Conservation (phyloP, 2,113 vertebrate species). For the Paracanthobrama guichenoti region DNA sequence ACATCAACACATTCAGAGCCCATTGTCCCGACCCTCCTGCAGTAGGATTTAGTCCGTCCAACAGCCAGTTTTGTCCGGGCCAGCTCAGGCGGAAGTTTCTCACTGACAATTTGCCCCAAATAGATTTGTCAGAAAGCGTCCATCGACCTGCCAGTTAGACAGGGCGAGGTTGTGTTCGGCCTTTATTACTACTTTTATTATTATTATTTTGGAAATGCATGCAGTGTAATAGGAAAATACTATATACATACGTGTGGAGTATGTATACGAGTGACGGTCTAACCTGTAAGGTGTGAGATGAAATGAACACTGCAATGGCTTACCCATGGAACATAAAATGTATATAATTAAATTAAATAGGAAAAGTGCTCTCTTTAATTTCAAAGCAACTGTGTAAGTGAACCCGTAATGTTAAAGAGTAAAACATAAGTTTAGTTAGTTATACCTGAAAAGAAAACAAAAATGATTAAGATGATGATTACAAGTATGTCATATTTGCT, state of each 20-base stretch:
- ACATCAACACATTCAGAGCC: slow-evolving; percentile 96
- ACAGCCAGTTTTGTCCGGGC: slow-evolving; percentile 99
- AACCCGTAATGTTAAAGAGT: background rate
- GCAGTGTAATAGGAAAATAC: background rate
- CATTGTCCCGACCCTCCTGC: slow-evolving; percentile 97
- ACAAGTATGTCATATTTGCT: background rate
- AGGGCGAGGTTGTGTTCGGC: slow-evolving; percentile 61
- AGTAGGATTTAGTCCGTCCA: slow-evolving; percentile 99
- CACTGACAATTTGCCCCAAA: slow-evolving; percentile 99
- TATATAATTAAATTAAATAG: background rate
- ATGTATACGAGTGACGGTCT: background rate
- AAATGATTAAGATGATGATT: background rate
- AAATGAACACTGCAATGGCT: background rate
- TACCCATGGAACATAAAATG: background rate
- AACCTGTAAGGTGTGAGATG: background rate
- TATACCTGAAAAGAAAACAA: background rate
- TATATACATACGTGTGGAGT: background rate
- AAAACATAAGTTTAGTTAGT: background rate
- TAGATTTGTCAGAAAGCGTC: slow-evolving; percentile 99
- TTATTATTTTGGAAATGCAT: background rate
- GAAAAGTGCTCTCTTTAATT: background rate
- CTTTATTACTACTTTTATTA: slow-evolving; percentile 31
- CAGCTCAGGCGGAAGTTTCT: slow-evolving; percentile 99
- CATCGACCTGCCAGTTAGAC: slow-evolving; percentile 68
- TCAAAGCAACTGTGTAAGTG: slow-evolving; percentile 9